Percentiles rank a stretch among this genome's conserved stretches.
These are phyloP conservation scores for Carassius auratus DNA, from an alignment of 2,113 vertebrate species.

Conservation along the genomic window DNA sequence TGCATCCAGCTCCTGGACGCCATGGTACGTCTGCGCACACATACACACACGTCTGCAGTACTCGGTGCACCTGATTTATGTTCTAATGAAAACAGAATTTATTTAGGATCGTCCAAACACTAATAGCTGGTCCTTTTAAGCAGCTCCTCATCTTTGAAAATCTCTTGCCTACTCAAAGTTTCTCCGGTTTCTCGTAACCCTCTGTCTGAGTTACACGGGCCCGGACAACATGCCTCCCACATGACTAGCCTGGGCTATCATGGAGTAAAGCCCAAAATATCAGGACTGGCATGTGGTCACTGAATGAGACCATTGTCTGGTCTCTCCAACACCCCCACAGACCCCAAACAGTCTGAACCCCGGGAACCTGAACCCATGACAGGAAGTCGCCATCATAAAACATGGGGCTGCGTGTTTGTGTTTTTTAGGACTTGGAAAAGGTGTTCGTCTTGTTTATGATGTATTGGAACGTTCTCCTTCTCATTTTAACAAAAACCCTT, in stretches of 20 bases:
- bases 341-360: slow-evolving; percentile 6
- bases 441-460: slow-evolving; percentile 1
- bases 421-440: not conserved
- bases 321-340: slow-evolving; percentile 50
- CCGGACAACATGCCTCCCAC: slow-evolving; percentile 69
- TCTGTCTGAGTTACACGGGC: not conserved
- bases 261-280: slow-evolving; percentile 71
- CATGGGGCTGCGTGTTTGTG: not conserved
- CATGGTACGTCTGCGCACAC: slow-evolving; percentile 72
- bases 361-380: slow-evolving; percentile 12
- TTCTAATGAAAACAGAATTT: not conserved
- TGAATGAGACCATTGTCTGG: slow-evolving; percentile 72
- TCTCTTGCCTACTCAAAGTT: not conserved
- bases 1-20: slow-evolving; percentile 85
- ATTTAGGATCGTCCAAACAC: not conserved
- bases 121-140: not conserved
- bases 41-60: not conserved
- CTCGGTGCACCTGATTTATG: not conserved
- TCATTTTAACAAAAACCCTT: slow-evolving; percentile 9
- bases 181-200: not conserved
- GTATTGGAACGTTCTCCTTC: not conserved
- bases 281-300: slow-evolving; percentile 62
- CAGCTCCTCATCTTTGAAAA: not conserved
- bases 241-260: slow-evolving; percentile 70
- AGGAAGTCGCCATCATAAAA: slow-evolving; percentile 51